A percentile compares a stretch with the other conserved stretches of the same genome.
These are phyloP conservation scores for Scaptomyza cyrtandrae DNA, from an alignment of 2,888 invertebrate genomes.

Conservation along the genomic window DNA sequence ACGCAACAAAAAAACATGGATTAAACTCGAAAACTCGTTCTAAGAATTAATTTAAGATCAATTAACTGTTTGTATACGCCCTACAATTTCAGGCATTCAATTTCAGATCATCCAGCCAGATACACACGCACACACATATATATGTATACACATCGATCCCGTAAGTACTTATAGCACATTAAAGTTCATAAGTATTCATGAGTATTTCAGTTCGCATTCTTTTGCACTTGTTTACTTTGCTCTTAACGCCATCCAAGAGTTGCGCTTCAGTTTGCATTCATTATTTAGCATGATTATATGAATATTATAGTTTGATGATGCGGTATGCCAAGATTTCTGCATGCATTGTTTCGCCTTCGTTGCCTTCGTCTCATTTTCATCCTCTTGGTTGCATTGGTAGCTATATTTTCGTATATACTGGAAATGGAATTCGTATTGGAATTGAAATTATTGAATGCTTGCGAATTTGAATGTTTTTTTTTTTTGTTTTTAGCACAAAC, in stretches of 20 bases:
- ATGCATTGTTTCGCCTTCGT: conserved; percentile 34
- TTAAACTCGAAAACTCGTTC: conserved; percentile 68
- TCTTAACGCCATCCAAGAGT: conserved; percentile 61
- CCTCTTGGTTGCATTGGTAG: no score
- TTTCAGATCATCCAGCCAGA: conserved; percentile 32
- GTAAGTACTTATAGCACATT: conserved; percentile 10
- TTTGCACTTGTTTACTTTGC: conserved; percentile 56
- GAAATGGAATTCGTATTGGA: conserved; percentile 11
- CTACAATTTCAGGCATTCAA: conserved; percentile 53
- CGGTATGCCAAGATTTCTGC: conserved; percentile 45
- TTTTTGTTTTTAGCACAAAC: conserved; percentile 30
- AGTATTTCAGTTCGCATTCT: conserved; percentile 38
- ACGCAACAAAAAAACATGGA: conserved; percentile 28
- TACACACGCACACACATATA: conserved; percentile 11
- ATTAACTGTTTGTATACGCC: conserved; percentile 52
- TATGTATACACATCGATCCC: background rate
- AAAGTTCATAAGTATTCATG: conserved; percentile 29
- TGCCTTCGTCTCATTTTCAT: background rate
- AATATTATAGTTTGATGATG: conserved; percentile 41
- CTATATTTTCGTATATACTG: background rate
- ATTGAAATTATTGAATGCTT: conserved; percentile 37
- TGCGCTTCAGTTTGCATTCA: conserved; percentile 43
- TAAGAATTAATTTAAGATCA: conserved; percentile 73
- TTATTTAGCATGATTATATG: conserved; percentile 46
- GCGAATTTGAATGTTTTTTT: conserved; percentile 7